A percentile compares a stretch with the other conserved stretches of the same genome.
phyloP scores from a whole-genome alignment of 1,140 invertebrate genomes.

The Teleopsis dalmanni region DNA sequence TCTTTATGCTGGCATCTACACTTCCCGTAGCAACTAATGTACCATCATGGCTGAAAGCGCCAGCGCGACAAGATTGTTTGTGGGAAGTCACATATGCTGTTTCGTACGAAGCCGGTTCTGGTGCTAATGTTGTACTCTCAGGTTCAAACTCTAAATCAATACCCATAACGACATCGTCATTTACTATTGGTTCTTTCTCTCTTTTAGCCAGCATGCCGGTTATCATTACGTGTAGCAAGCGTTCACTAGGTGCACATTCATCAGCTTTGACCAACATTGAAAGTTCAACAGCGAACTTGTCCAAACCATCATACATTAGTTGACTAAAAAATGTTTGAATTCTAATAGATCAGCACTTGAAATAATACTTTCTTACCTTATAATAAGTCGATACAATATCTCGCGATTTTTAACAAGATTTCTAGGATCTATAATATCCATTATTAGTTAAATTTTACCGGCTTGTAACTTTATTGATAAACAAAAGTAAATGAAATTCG shows the following conservation, averaged over 20 bases:
- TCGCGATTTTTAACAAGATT: constrained; percentile 77
- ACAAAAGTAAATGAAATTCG: no score
- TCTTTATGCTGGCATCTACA: constrained; percentile 97
- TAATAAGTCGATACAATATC: constrained; percentile 75
- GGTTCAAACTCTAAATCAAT: constrained; percentile 93
- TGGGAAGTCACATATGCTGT: constrained; percentile 98
- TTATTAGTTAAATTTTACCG: no score
- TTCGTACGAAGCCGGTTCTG: constrained; percentile 92
- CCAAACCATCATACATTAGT: constrained; percentile 88
- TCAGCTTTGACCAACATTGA: constrained; percentile 76
- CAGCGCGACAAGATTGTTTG: constrained; percentile 90
- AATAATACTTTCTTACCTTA: constrained; percentile 55
- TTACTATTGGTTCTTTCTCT: constrained; percentile 55
- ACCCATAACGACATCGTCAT: constrained; percentile 71
- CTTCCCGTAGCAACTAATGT: constrained; percentile 96
- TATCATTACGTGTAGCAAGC: constrained; percentile 76
- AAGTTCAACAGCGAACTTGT: constrained; percentile 77
- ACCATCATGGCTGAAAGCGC: constrained; percentile 90
- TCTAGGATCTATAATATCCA: constrained; percentile 56
- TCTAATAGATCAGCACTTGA: not conserved
- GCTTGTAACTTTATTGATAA: no score
- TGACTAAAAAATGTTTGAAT: constrained; percentile 54
- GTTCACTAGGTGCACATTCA: constrained; percentile 91
- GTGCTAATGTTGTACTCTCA: constrained; percentile 79
- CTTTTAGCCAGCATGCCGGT: constrained; percentile 82